A percentile compares a stretch with the other conserved stretches of the same genome.
These are phyloP conservation scores for Neodiprion pinetum DNA, from an alignment of 1,140 invertebrate genomes.

Conservation along the genomic window DNA sequence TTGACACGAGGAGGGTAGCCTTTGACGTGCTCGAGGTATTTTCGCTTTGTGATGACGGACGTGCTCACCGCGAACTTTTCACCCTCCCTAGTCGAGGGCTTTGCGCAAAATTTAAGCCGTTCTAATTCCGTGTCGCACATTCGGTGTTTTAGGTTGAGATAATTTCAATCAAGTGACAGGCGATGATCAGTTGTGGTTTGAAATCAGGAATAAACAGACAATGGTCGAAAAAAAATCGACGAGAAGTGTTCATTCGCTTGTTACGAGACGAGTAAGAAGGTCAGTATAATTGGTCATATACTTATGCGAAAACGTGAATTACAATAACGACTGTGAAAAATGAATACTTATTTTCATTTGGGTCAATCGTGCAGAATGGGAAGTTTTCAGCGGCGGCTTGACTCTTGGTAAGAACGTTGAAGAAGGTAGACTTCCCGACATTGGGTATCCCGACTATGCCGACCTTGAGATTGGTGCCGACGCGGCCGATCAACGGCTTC, in stretches of 20 bases:
- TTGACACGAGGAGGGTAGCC: constrained; percentile 21
- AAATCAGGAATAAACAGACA: background rate
- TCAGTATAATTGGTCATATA: too few species aligned
- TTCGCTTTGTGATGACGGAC: constrained; percentile 28
- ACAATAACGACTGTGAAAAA: background rate
- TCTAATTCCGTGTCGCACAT: background rate
- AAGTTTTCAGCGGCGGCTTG: constrained; percentile 97
- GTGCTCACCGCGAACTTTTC: constrained; percentile 9
- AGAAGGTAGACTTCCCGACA: constrained; percentile 99
- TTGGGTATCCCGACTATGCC: constrained; percentile 96
- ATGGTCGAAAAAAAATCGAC: background rate
- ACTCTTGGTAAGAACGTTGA: constrained; percentile 98
- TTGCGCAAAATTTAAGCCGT: background rate
- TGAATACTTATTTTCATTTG: constrained; percentile 99
- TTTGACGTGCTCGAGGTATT: constrained; percentile 27
- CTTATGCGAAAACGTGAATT: too few species aligned
- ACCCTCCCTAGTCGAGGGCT: background rate
- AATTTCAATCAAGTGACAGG: background rate
- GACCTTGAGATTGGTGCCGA: constrained; percentile 97
- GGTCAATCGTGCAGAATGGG: constrained; percentile 99
- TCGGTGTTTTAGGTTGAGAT: background rate
- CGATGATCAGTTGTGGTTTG: background rate
- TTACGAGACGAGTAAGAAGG: too few species aligned
- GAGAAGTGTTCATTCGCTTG: too few species aligned
- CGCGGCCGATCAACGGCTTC: constrained; percentile 93